Conservation (phyloP, 2,888 invertebrate genomes). For the Drosophila testacea region DNA sequence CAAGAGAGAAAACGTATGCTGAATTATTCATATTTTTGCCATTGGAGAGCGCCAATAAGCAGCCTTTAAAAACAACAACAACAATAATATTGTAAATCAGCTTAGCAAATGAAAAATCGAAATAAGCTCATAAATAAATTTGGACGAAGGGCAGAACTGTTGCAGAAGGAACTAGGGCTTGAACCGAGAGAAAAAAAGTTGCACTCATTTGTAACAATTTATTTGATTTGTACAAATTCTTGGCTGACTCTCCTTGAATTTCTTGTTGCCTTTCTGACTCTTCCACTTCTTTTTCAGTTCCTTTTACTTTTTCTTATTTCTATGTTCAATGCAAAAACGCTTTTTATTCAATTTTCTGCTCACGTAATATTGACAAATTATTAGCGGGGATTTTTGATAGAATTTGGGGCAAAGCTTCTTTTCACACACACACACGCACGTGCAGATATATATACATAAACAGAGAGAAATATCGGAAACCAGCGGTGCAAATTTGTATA, state of each 20-base stretch:
- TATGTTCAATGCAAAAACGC: conserved; percentile 71
- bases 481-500: conserved; percentile 47
- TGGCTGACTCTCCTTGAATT: conserved; percentile 12
- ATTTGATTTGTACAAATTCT: conserved; percentile 68
- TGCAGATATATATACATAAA: background rate
- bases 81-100: conserved; percentile 65
- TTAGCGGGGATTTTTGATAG: conserved; percentile 81
- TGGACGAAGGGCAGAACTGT: conserved; percentile 28
- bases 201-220: conserved; percentile 81
- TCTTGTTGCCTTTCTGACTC: conserved; percentile 24
- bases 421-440: conserved; percentile 15
- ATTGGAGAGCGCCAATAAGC: conserved; percentile 35
- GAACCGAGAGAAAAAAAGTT: conserved; percentile 65
- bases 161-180: conserved; percentile 1
- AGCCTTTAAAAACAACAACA: conserved; percentile 33
- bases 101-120: conserved; percentile 75
- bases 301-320: conserved; percentile 10
- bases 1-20: conserved; percentile 59
- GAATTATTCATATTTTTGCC: conserved; percentile 74
- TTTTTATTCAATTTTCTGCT: conserved; percentile 82
- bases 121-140: conserved; percentile 52
- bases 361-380: conserved; percentile 84
- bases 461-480: conserved; percentile 28
- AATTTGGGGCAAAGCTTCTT: conserved; percentile 40
- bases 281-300: background rate